phyloP scores from a whole-genome alignment of 1,140 invertebrate species.

The Bombus confusus region DNA sequence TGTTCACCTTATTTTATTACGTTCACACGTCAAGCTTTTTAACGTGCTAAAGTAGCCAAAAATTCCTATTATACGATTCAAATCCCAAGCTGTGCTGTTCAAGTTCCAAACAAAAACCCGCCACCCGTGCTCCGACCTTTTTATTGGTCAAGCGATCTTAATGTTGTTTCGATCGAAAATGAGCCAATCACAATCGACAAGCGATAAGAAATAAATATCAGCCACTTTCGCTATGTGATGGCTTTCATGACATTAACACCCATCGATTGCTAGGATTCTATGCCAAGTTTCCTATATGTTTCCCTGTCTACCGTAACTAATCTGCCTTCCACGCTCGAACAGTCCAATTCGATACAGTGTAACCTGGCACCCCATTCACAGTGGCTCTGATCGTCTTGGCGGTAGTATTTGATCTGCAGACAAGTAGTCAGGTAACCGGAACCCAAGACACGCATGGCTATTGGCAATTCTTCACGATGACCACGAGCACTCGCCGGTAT shows the following conservation, averaged over 20 bases:
- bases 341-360: constrained; percentile 84
- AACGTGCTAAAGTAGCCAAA: not conserved
- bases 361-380: constrained; percentile 84
- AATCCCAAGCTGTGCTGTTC: not conserved
- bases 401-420: constrained; percentile 84
- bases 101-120: not conserved
- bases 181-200: constrained; percentile 9
- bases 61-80: not conserved
- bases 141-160: not conserved
- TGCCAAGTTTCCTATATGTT: constrained; percentile 80
- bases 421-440: constrained; percentile 82
- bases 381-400: constrained; percentile 81
- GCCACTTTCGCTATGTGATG: constrained; percentile 9
- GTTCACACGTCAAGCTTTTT: no score
- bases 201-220: constrained; percentile 1
- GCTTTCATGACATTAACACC: constrained; percentile 45
- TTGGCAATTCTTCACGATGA: constrained; percentile 79
- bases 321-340: constrained; percentile 80
- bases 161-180: not conserved
- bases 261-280: constrained; percentile 72
- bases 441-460: constrained; percentile 80
- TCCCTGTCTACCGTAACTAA: constrained; percentile 82
- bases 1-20: not conserved
- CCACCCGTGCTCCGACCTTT: not conserved
- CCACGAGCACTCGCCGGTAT: constrained; percentile 77